Percentiles rank a stretch among this genome's conserved stretches.
Conservation (phyloP, 2,113 vertebrate species). For the Myrmophylax atrothorax region DNA sequence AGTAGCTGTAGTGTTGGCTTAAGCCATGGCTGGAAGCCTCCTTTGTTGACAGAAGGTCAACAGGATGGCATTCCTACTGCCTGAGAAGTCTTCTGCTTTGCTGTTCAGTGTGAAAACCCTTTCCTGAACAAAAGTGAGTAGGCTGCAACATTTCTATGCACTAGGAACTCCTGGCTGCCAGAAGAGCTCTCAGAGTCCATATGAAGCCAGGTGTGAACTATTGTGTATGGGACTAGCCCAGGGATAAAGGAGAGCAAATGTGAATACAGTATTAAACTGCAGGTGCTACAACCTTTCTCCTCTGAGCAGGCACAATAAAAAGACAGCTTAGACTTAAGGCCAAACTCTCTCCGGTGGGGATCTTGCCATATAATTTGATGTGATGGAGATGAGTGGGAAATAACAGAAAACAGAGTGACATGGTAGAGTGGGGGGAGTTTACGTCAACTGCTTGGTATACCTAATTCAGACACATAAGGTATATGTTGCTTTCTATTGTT, state of each 20-base stretch:
- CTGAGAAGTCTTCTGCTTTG: neutral
- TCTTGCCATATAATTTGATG: neutral
- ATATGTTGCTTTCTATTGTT: neutral
- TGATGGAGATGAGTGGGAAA: neutral
- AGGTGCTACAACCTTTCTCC: neutral
- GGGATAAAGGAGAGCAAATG: neutral
- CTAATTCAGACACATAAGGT: neutral
- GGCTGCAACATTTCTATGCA: neutral
- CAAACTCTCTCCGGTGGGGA: neutral
- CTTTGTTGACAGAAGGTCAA: conserved; percentile 44
- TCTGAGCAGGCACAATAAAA: neutral
- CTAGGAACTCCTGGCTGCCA: neutral
- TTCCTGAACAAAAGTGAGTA: neutral
- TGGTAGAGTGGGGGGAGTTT: neutral
- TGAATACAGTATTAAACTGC: neutral
- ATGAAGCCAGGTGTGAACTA: neutral
- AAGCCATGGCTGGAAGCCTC: conserved; percentile 20
- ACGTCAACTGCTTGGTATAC: neutral
- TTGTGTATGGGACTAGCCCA: neutral
- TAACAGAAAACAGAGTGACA: neutral
- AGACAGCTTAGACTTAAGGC: neutral
- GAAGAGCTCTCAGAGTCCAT: neutral
- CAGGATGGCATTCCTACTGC: neutral
- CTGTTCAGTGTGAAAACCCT: neutral
- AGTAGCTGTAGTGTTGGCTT: conserved; percentile 13